Evolutionary conservation across 2,888 invertebrate species (phyloP).

Genomic region (Eumacrocentrus americanus): DNA sequence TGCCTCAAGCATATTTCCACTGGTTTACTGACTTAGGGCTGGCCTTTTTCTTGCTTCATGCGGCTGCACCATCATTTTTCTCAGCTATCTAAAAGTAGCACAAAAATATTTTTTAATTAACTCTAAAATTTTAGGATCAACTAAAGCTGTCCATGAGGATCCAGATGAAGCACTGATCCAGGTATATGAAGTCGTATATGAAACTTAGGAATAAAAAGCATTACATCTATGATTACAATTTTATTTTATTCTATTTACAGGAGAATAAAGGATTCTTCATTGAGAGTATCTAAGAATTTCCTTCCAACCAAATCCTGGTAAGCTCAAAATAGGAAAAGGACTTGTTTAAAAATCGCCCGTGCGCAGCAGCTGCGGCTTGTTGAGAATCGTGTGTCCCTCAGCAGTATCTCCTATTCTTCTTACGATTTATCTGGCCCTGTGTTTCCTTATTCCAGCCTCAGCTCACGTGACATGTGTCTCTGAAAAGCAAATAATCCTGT

Average conservation of each 20-base stretch:
- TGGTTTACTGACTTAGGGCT: conserved; percentile 50
- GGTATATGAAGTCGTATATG: background rate
- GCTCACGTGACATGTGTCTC: conserved; percentile 13
- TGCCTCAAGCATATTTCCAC: conserved; percentile 49
- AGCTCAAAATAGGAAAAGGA: conserved; percentile 40
- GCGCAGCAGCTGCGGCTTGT: conserved; percentile 49
- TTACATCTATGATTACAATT: background rate
- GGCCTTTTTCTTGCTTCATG: conserved; percentile 22
- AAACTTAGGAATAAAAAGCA: background rate
- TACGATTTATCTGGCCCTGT: conserved; percentile 25
- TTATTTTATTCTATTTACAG: background rate
- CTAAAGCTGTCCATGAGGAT: too few relatives aligned
- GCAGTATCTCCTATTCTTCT: conserved; percentile 35
- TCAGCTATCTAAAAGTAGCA: too few relatives aligned
- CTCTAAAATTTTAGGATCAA: too few relatives aligned
- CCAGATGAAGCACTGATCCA: too few relatives aligned
- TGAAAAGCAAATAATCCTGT: conserved; percentile 42
- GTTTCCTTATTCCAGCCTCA: conserved; percentile 24
- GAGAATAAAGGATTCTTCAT: too few relatives aligned
- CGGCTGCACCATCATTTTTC: too few relatives aligned
- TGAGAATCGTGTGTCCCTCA: conserved; percentile 27
- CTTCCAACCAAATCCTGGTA: conserved; percentile 22
- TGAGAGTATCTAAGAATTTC: background rate
- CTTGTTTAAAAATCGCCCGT: conserved; percentile 43
- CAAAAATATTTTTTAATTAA: too few relatives aligned